Evolutionary conservation across 2,888 invertebrate genomes (phyloP), one percentile per base, ranked within the genome.

Genomic region (Lochmaea capreae): DNA sequence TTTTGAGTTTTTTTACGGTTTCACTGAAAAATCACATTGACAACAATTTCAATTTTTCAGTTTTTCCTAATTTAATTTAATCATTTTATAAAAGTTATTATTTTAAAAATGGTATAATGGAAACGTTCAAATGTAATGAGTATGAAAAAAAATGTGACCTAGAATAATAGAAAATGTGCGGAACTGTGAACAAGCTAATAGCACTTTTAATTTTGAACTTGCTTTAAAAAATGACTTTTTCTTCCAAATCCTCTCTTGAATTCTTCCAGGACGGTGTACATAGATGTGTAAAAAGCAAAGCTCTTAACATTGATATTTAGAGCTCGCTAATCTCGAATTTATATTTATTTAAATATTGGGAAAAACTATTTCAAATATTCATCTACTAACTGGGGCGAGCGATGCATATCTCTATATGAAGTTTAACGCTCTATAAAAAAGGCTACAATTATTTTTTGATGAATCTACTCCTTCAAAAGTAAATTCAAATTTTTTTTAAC

Each of bases 71-170:
- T 33, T 66, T 52, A 16, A 26, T 18, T 33, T 16, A 10, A 26
- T 49, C n/a, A 63, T 67, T 42, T 67, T 58, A 12, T 43, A 42
- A 42, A 58, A 22, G 39, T 18, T 67, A 42, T 42, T 42, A 33
- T 33, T 33, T 5, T 8, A 10, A 67, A 67, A 57, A 57, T 42
- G 33, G 39, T 66, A n/a, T 54, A 66, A 39, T 42, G 26, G 67
- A 57, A 67, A 42, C 52, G 43, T 43, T 14, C 52, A 67, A 67
- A 46, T 58, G 14, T 16, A 57, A 61, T 18, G 68, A 42, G 39
- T 42, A 62, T 68, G 46, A 61, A 46, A 68, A 43, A 67, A 58
- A 22, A 58, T 62, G 62, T 62, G 33, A 26, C 42, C 6, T 62
- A 62, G 62, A 62, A 63, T 43, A 63, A 43, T 63, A 63, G 61